A percentile compares a stretch with the other conserved stretches of the same genome.
These are phyloP conservation scores for Pomatostomus ruficeps DNA, from an alignment of 2,113 vertebrate genomes.

Conservation along the genomic window DNA sequence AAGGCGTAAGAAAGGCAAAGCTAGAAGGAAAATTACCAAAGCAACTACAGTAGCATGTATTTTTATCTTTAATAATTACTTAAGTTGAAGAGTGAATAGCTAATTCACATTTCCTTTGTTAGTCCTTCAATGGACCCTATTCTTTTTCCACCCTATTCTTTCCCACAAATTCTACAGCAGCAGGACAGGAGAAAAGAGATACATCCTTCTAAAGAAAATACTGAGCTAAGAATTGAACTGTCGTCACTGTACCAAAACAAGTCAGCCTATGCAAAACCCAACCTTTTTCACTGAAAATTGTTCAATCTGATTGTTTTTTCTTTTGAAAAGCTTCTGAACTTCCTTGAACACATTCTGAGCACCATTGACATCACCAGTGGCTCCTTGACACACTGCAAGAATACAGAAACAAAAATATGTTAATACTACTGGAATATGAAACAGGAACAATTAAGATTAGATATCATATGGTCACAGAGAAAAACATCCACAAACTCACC, in stretches of 20 bases:
- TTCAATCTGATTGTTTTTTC: constrained; percentile 98
- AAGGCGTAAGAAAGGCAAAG: not conserved
- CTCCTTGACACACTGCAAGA: constrained; percentile 90
- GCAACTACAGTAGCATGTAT: not conserved
- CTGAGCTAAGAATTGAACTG: not conserved
- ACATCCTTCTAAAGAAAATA: not conserved
- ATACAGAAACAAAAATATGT: not conserved
- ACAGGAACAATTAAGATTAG: not conserved
- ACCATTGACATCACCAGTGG: constrained; percentile 85
- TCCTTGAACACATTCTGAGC: constrained; percentile 90
- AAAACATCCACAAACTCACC: not conserved
- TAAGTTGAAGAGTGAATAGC: not conserved
- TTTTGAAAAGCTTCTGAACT: constrained; percentile 96
- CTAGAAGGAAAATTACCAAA: not conserved
- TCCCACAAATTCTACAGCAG: not conserved
- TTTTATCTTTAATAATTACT: not conserved
- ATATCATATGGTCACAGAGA: not conserved
- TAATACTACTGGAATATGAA: not conserved
- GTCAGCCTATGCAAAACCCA: not conserved
- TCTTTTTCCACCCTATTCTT: not conserved
- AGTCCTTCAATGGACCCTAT: not conserved
- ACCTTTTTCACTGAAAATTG: constrained; percentile 98
- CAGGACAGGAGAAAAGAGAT: not conserved
- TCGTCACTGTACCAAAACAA: not conserved
- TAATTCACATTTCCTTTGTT: not conserved